Evolutionary conservation across 2,113 vertebrate species (phyloP).

Genomic region (Engraulis encrasicolus): DNA sequence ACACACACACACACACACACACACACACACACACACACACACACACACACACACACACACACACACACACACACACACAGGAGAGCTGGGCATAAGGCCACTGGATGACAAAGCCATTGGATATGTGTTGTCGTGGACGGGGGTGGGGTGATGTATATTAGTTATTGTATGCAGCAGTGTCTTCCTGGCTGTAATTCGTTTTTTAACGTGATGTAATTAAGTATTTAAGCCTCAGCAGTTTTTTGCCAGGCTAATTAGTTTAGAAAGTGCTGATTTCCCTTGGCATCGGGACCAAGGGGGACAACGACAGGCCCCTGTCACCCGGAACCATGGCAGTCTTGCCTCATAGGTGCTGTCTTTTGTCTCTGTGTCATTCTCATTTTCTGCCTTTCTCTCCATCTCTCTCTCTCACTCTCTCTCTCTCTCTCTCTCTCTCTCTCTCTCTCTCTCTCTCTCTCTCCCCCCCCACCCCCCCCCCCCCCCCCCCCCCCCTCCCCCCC

Average conservation of each 20-base stretch:
- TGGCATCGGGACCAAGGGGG: not conserved
- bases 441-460: not conserved
- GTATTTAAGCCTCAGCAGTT: slow-evolving; percentile 60
- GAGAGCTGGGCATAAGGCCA: no score
- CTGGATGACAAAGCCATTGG: slow-evolving; percentile 23
- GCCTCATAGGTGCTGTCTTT: not conserved
- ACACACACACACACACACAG: no score
- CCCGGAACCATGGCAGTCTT: not conserved
- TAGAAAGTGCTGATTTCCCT: slow-evolving; percentile 52
- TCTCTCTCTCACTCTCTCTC: not conserved
- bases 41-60: no score
- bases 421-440: not conserved
- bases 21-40: no score
- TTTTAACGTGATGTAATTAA: slow-evolving; percentile 67
- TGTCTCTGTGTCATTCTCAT: not conserved
- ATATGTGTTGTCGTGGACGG: not conserved
- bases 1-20: no score
- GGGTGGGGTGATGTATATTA: slow-evolving; percentile 44
- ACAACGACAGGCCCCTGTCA: not conserved
- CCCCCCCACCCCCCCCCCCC: no score
- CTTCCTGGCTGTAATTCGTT: slow-evolving; percentile 47
- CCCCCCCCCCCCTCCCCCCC: not conserved
- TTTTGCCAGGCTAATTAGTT: slow-evolving; percentile 62
- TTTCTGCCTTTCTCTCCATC: no score
- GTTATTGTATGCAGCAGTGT: slow-evolving; percentile 51